A percentile compares a stretch with the other conserved stretches of the same genome.
Evolutionary conservation across 2,113 vertebrate species (phyloP).

Genomic region (Scomber colias): DNA sequence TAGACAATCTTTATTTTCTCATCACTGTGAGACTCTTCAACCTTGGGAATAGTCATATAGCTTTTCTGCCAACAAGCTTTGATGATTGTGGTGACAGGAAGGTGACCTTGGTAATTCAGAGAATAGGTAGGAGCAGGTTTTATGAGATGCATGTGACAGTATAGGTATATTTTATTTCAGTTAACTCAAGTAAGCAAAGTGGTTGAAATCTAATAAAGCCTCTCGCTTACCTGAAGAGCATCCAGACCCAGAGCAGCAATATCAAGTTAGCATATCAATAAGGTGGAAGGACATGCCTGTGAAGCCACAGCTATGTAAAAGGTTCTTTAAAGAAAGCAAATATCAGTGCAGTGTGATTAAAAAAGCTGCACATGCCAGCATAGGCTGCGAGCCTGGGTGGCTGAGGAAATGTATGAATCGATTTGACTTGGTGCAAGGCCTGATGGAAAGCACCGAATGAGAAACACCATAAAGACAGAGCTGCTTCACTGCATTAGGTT

Average conservation of each 20-base stretch:
- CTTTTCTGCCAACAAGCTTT: conserved; percentile 10
- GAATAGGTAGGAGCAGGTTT: neutral
- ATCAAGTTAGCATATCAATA: conserved; percentile 56
- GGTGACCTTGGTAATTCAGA: conserved; percentile 18
- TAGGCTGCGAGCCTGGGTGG: conserved; percentile 45
- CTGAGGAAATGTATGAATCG: conserved; percentile 71
- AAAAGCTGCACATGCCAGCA: conserved; percentile 50
- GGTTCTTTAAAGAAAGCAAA: conserved; percentile 49
- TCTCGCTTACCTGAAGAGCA: conserved; percentile 28
- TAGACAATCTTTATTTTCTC: conserved; percentile 13
- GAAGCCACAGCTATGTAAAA: conserved; percentile 44
- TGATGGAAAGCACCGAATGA: conserved; percentile 55
- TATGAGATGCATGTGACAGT: conserved; percentile 25
- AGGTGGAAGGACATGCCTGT: conserved; percentile 21
- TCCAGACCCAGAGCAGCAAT: conserved; percentile 6
- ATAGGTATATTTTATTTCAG: conserved; percentile 1
- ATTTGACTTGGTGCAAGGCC: conserved; percentile 52
- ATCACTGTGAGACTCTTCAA: neutral
- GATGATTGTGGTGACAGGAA: conserved; percentile 1
- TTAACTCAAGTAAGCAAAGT: conserved; percentile 13
- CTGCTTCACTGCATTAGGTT: conserved; percentile 50
- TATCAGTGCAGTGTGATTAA: conserved; percentile 52
- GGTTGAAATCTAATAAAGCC: neutral
- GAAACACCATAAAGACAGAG: conserved; percentile 61
- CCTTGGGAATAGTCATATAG: neutral